Percentiles rank a stretch among this genome's conserved stretches.
Conservation (phyloP, 2,888 invertebrate genomes). For the Magallana nippona region DNA sequence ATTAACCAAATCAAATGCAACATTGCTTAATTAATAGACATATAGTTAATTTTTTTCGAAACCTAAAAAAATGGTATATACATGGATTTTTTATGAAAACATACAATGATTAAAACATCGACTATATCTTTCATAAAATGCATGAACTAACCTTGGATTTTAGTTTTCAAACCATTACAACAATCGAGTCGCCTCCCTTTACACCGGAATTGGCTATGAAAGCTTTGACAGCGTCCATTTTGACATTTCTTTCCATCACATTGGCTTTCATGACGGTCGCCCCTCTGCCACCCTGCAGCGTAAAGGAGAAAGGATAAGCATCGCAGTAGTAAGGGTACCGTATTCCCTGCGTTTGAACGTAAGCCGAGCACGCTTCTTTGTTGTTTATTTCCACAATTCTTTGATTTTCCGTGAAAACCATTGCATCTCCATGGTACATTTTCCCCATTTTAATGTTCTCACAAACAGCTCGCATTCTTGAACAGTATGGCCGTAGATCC, state of each 20-base stretch:
- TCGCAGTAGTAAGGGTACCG: not conserved
- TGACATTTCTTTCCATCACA: not conserved
- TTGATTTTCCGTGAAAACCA: not conserved
- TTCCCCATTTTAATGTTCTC: conserved; percentile 24
- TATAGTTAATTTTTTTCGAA: no score
- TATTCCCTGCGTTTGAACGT: not conserved
- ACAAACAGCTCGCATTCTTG: not conserved
- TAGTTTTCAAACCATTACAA: not conserved
- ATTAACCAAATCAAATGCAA: no score
- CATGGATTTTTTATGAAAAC: no score
- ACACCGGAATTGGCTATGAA: not conserved
- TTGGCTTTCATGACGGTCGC: not conserved
- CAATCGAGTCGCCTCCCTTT: not conserved
- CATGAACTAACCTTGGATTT: not conserved
- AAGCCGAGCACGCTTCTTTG: not conserved
- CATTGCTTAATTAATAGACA: no score
- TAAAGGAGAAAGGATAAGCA: conserved; percentile 30
- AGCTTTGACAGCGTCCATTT: conserved; percentile 8
- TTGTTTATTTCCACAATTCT: not conserved
- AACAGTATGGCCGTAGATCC: conserved; percentile 21
- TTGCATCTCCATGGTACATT: not conserved
- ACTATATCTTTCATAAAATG: no score
- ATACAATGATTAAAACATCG: no score
- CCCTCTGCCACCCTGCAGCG: conserved; percentile 24
- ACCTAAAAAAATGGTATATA: no score